Evolutionary conservation across 2,888 invertebrate species (phyloP).

Genomic region (Stenolophus ochropezus): DNA sequence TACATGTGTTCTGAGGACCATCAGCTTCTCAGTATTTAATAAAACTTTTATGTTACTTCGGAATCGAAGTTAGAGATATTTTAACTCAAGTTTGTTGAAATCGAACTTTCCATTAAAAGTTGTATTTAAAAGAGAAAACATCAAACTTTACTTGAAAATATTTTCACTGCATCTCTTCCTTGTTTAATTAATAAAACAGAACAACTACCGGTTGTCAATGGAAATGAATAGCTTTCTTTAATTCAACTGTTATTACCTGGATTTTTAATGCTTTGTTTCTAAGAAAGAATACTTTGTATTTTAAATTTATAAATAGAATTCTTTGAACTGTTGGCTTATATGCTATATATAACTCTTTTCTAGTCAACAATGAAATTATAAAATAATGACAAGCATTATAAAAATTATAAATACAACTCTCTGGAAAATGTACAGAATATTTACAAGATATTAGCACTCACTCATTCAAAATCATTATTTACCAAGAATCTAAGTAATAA

Average conservation of each 20-base stretch:
- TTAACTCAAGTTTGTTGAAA: conserved; percentile 26
- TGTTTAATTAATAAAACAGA: conserved; percentile 1
- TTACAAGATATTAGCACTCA: no score
- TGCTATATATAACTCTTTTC: no score
- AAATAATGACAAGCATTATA: no score
- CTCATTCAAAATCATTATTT: no score
- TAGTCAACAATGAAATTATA: no score
- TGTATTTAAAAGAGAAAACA: conserved; percentile 41
- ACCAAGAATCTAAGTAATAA: no score
- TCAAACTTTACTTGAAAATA: conserved; percentile 17
- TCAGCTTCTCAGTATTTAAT: conserved; percentile 25
- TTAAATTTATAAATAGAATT: no score
- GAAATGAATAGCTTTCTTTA: not conserved
- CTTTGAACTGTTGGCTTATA: no score
- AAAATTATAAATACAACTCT: no score
- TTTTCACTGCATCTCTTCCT: not conserved
- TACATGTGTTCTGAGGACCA: conserved; percentile 9
- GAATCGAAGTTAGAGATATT: conserved; percentile 27
- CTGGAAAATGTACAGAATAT: no score
- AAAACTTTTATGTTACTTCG: conserved; percentile 31
- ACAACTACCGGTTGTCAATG: not conserved
- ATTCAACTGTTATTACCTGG: not conserved
- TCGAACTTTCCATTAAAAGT: conserved; percentile 37
- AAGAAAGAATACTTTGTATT: no score
- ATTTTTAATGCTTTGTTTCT: not conserved